Evolutionary conservation across 2,888 invertebrate species (phyloP).

Genomic region (Pristionchus maxplancki): DNA sequence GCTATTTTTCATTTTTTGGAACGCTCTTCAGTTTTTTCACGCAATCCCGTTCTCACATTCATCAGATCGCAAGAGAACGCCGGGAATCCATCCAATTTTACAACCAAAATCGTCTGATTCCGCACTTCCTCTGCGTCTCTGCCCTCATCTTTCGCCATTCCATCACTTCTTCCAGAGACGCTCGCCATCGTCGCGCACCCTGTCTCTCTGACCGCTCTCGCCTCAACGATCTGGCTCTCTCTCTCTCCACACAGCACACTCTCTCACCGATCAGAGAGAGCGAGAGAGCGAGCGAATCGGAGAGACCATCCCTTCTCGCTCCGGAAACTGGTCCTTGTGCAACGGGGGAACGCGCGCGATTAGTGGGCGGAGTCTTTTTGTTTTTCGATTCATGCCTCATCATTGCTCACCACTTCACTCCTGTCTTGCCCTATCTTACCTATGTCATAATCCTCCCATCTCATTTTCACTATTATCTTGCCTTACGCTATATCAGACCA

Average conservation of each 20-base stretch:
- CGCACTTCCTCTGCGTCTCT: background rate
- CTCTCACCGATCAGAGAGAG: too few species aligned
- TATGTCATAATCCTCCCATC: background rate
- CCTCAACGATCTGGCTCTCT: background rate
- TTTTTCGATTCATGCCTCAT: background rate
- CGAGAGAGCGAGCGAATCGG: too few species aligned
- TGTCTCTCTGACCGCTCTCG: background rate
- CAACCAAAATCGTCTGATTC: too few species aligned
- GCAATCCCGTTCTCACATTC: background rate
- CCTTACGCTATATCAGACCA: too few species aligned
- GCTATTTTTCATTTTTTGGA: too few species aligned
- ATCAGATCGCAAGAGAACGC: too few species aligned
- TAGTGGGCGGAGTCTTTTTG: background rate
- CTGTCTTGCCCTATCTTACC: background rate
- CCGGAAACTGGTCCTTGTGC: conserved; percentile 32
- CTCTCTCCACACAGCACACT: too few species aligned
- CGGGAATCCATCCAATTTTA: too few species aligned
- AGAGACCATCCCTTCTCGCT: too few species aligned
- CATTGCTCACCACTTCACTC: background rate
- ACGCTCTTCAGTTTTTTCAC: background rate
- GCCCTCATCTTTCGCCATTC: too few species aligned
- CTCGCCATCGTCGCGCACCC: background rate
- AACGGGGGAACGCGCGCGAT: conserved; percentile 1
- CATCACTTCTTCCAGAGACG: background rate
- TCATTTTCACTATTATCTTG: too few species aligned